A percentile compares a stretch with the other conserved stretches of the same genome.
phyloP scores from a whole-genome alignment of 2,888 invertebrate species.

The Cephonodes hylas region DNA sequence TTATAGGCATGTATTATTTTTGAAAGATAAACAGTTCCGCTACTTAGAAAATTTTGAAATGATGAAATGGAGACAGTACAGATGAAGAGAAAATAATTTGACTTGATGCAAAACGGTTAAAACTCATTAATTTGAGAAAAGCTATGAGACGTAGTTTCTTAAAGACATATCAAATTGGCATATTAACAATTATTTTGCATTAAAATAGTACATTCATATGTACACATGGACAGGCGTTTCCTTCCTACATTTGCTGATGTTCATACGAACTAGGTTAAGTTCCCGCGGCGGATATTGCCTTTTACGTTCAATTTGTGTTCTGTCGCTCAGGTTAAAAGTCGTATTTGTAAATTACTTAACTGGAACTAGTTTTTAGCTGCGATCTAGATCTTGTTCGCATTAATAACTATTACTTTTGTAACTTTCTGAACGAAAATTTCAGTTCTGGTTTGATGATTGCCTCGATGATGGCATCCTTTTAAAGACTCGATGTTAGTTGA shows the following conservation, averaged over 20 bases:
- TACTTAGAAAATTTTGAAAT: too few relatives aligned
- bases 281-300: conserved; percentile 2
- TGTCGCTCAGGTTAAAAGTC: not conserved
- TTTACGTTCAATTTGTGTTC: conserved; percentile 8
- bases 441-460: not conserved
- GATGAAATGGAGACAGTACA: too few relatives aligned
- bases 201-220: not conserved
- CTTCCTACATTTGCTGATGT: not conserved
- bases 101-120: too few relatives aligned
- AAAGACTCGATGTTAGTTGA: not conserved
- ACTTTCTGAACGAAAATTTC: conserved; percentile 21
- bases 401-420: conserved; percentile 21
- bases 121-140: too few relatives aligned
- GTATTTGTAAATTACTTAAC: not conserved
- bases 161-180: too few relatives aligned
- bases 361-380: conserved; percentile 8
- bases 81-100: too few relatives aligned
- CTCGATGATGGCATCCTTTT: not conserved
- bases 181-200: not conserved
- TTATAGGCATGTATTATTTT: too few relatives aligned
- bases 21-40: too few relatives aligned
- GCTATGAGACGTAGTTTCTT: too few relatives aligned
- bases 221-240: not conserved
- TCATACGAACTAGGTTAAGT: conserved; percentile 1
- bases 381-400: conserved; percentile 15